Evolutionary conservation across 2,888 invertebrate genomes (phyloP), one percentile per base, ranked within the genome.

Genomic region (Xanthia icteritia): DNA sequence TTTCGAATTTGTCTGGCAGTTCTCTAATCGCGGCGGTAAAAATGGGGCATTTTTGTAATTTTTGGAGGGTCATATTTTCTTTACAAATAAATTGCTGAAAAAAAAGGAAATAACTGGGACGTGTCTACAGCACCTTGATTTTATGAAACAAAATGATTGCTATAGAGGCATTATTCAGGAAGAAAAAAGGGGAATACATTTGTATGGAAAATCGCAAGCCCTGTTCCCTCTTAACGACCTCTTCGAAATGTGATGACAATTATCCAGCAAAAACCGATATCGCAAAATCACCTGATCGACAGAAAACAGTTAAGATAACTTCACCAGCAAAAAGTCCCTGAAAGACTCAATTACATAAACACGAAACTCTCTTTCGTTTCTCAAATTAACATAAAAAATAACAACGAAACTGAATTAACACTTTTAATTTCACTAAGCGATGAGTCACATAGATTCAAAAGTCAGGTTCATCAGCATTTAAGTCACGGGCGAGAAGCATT

Each of bases 371-470:
- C 66, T 84, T 77, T 81, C 58, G 23, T 75, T 8, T 66, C 27
- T 1, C 20, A 71, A 84, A 81, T 84, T 72, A 61, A 42, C 63
- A 75, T 67, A 68, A 77, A 83, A 81, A 84, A 85, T 74, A 69
- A 77, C 71, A 65, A 75, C 51, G 42, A 69, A 76, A 76, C 45
- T 51, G 61, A 79, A 87, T 83, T 76, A 83, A 83, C 76, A 88
- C 87, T 88, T 88, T 88, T 88, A 83, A 88, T 88, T 88, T 88
- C 85, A 83, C 82, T 87, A 39, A 85, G 11, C 58, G 70, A 17
- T 66, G 27, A 71, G 80, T 78, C 87, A 84, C 86, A 88, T 88
- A 83, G 48, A 68, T 13, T 65, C 56, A 77, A 83, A 88, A 83
- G 79, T 66, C 64, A 51, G 45, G 23, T 73, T 39, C 72, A 79